Percentiles rank a stretch among this genome's conserved stretches.
Conservation (phyloP, 2,888 invertebrate species). For the Gastracanthus pulcherrimus region DNA sequence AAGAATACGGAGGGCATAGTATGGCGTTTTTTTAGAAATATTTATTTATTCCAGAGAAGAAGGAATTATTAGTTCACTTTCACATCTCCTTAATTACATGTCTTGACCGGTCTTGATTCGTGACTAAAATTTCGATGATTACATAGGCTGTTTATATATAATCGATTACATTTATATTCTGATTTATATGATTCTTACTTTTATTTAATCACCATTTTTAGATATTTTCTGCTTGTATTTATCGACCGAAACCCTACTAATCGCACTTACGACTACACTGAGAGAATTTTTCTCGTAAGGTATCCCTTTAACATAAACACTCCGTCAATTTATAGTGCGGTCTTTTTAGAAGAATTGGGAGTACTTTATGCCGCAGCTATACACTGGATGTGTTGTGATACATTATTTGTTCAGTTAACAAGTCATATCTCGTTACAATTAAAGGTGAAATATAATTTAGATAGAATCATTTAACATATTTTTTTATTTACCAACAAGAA, state of each 20-base stretch:
- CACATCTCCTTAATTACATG: too few relatives aligned
- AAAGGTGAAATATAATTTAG: not conserved
- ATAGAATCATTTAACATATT: not conserved
- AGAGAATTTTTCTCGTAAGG: slow-evolving; percentile 1
- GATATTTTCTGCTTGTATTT: too few relatives aligned
- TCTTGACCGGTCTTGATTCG: too few relatives aligned
- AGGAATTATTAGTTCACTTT: too few relatives aligned
- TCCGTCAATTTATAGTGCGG: not conserved
- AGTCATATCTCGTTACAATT: slow-evolving; percentile 8
- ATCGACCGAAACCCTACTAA: not conserved
- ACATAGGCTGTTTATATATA: too few relatives aligned
- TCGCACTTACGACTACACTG: slow-evolving; percentile 6
- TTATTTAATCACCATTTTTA: too few relatives aligned
- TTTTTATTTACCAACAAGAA: not conserved
- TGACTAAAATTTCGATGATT: too few relatives aligned
- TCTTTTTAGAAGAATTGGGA: slow-evolving; percentile 36
- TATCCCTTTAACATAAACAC: slow-evolving; percentile 26
- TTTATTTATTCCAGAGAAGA: too few relatives aligned
- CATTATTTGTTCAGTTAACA: slow-evolving; percentile 11
- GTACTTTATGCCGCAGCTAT: slow-evolving; percentile 57
- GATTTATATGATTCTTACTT: too few relatives aligned
- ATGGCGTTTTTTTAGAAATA: too few relatives aligned
- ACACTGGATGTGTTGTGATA: slow-evolving; percentile 15
- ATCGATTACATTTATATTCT: too few relatives aligned
- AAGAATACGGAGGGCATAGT: too few relatives aligned